Evolutionary conservation across 1,140 invertebrate genomes (phyloP).

Genomic region (Ectropis grisescens): DNA sequence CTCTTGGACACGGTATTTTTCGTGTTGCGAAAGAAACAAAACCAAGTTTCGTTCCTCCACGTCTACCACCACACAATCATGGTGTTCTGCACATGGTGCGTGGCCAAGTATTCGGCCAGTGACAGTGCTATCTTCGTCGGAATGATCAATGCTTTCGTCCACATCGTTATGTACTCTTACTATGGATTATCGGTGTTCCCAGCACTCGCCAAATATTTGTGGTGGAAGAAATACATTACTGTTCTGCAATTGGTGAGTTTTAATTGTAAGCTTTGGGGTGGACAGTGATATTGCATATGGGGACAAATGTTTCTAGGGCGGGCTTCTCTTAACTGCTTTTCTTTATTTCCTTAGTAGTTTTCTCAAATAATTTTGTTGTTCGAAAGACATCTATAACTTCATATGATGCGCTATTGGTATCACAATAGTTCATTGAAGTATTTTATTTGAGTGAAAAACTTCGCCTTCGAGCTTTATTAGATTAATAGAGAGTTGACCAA

Average conservation of each 20-base stretch:
- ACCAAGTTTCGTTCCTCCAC: slow-evolving; percentile 82
- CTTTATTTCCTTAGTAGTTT: background rate
- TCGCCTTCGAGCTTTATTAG: no score
- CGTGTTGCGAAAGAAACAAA: slow-evolving; percentile 83
- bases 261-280: no score
- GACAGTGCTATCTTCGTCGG: slow-evolving; percentile 67
- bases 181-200: slow-evolving; percentile 85
- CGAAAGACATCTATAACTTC: no score
- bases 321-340: background rate
- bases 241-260: slow-evolving; percentile 77
- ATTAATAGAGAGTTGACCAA: no score
- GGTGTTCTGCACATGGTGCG: slow-evolving; percentile 62
- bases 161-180: slow-evolving; percentile 87
- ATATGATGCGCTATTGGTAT: background rate
- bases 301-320: background rate
- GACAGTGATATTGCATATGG: background rate
- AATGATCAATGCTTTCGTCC: no score
- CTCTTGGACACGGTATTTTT: no score
- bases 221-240: slow-evolving; percentile 89
- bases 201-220: slow-evolving; percentile 79
- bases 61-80: slow-evolving; percentile 79
- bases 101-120: slow-evolving; percentile 64
- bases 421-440: no score
- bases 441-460: no score
- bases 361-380: background rate